Conservation (phyloP, 2,888 invertebrate genomes). For the Pyrgus malvae region DNA sequence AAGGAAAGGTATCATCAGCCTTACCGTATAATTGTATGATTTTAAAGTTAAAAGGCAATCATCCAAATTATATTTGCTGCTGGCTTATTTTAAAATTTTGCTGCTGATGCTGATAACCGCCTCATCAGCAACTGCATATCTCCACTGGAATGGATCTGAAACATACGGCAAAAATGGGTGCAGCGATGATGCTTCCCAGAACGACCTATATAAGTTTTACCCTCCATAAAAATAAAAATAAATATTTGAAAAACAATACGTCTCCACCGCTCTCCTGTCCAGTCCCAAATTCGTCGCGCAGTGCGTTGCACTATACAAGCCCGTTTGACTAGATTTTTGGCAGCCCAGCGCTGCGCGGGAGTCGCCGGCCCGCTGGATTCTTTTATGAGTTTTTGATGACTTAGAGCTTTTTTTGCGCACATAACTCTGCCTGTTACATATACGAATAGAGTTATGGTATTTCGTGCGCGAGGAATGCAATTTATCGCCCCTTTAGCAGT, state of each 20-base stretch:
- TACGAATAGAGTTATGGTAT: slow-evolving; percentile 21
- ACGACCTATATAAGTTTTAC: too few relatives aligned
- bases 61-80: too few relatives aligned
- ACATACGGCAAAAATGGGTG: too few relatives aligned
- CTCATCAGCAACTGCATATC: too few relatives aligned
- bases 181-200: too few relatives aligned
- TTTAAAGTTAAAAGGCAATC: too few relatives aligned
- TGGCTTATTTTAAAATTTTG: too few relatives aligned
- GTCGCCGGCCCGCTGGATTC: slow-evolving; percentile 41
- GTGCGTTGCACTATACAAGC: slow-evolving; percentile 79
- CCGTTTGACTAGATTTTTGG: slow-evolving; percentile 82
- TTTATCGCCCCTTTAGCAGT: not conserved
- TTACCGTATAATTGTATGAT: too few relatives aligned
- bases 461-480: slow-evolving; percentile 13
- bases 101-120: too few relatives aligned
- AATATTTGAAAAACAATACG: not conserved
- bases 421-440: slow-evolving; percentile 25
- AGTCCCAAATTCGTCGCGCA: slow-evolving; percentile 62
- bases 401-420: slow-evolving; percentile 45
- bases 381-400: slow-evolving; percentile 65
- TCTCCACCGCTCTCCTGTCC: slow-evolving; percentile 47
- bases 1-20: too few relatives aligned
- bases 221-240: too few relatives aligned
- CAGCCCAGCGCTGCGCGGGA: slow-evolving; percentile 47
- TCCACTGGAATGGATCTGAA: too few relatives aligned